Evolutionary conservation across 1,140 invertebrate species (phyloP).

Genomic region (Bombus ignitus): DNA sequence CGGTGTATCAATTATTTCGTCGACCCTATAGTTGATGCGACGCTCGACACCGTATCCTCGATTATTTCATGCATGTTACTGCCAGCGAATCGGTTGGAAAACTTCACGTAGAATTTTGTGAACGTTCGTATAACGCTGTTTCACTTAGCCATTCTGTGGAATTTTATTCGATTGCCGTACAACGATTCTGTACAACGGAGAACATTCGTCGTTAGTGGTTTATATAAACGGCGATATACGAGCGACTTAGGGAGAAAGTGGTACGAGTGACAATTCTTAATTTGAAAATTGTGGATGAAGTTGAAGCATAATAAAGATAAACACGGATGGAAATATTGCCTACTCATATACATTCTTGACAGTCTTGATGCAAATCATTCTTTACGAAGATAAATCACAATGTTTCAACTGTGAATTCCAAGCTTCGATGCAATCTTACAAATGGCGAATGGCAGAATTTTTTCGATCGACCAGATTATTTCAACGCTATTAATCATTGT

Average conservation of each 20-base stretch:
- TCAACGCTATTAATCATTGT: too few relatives aligned
- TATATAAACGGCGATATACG: too few relatives aligned
- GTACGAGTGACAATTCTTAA: too few relatives aligned
- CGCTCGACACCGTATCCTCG: neutral
- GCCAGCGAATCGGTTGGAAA: neutral
- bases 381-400: neutral
- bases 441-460: neutral
- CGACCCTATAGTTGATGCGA: neutral
- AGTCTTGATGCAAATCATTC: neutral
- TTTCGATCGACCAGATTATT: too few relatives aligned
- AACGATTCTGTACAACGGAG: neutral
- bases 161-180: neutral
- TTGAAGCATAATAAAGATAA: too few relatives aligned
- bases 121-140: neutral
- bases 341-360: neutral
- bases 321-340: too few relatives aligned
- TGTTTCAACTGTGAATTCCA: neutral
- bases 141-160: neutral
- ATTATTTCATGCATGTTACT: slow-evolving; percentile 6
- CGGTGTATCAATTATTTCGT: slow-evolving; percentile 31
- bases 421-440: neutral
- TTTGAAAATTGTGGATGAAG: too few relatives aligned
- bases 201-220: too few relatives aligned
- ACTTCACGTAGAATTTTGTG: neutral
- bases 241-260: too few relatives aligned